Base-by-base conservation (phyloP, 2,797 vertebrate genomes). In the Smutsia gigantea region DNA sequence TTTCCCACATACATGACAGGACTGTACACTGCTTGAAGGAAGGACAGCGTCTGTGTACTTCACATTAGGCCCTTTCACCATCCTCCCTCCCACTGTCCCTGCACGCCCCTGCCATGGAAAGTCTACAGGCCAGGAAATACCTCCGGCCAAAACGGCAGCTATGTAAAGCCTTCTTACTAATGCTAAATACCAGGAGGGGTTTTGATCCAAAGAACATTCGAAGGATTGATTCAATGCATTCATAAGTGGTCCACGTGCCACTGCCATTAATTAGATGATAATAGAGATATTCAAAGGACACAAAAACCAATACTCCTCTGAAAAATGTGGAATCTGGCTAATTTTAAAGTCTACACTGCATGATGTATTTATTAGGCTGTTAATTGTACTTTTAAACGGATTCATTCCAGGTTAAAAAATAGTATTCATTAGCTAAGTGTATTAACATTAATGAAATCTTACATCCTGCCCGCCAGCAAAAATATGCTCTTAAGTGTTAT, bases 371-470 rank as follows among this genome's bases (percentile, higher is more conserved):
- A 87, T 83, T 75, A 64, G 18, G 82, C 83, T 66, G 5, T 27
- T 90, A 66, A n/a, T 18, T 75, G 4, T 72, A 75, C 64, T 79
- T 87, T 39, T 37, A 94, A 91, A 90, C 6, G 49, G 55, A 83
- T 10, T 77, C 37, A 78, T 90, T 69, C 59, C 63, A 79, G 9
- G 53, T 79, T 49, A 74, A 69, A 90, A 87, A 21, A 42, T 9
- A 63, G 69, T 79, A 79, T 63, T 95, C 42, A 39, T 1, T 86
- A 37, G 39, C 31, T 71, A 82, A 78, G 13, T 81, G 64, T 69
- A 92, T 61, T 23, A 86, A 66, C 53, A 81, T 29, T 87, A 75
- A 46, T 21, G 25, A 82, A 90, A 90, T 72, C 17, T 84, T 94
- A 84, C 4, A 91, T 59, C 37, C 55, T 9, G 12, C 17, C 13